Evolutionary conservation across 2,797 vertebrate species (phyloP), one percentile per base, ranked within the genome.

Genomic region (Poecilia wingei): DNA sequence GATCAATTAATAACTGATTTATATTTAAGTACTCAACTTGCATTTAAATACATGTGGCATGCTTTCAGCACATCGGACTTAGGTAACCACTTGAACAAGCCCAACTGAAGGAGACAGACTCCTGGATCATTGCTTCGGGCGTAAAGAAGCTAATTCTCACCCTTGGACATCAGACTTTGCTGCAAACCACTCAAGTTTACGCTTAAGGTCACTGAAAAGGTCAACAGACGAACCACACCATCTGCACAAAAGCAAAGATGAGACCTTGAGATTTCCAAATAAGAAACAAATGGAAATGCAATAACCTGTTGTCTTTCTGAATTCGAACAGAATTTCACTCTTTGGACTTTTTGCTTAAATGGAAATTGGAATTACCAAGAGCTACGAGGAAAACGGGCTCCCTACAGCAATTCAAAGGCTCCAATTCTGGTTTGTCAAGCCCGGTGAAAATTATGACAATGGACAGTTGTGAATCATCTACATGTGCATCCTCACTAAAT

Each of bases 381-480:
- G 86, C 71, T 68, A 36, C 25, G 31, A 16, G 79, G 66, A 22
- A 22, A 79, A 79, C 45, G 55, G 53, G 46, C 2, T 31, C 64
- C 61, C 73, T 72, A 76, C 80, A 57, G 75, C 74, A 82, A 83
- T 88, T 89, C 69, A 72, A 84, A 86, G 55, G 69, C 49, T 79
- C 69, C n/a, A 45, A 18, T n/a, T 2, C 39, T 81, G 78, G 66
- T 75, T 66, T 88, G 81, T 86, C 84, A 92, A 84, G 74, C 80
- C 73, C 3, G 53, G 81, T 92, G 87, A 90, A 84, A 68, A 89
- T 89, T 83, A 94, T 88, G 86, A 91, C 86, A 93, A 89, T 78
- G 82, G 92, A 93, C 88, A 93, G 87, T 84, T 72, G 68, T 88
- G 90, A 93, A 90, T 91, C 86, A 90, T 89, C 85, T 75, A 76